Evolutionary conservation across 2,797 vertebrate genomes (phyloP).

Genomic region (Trematomus bernacchii): DNA sequence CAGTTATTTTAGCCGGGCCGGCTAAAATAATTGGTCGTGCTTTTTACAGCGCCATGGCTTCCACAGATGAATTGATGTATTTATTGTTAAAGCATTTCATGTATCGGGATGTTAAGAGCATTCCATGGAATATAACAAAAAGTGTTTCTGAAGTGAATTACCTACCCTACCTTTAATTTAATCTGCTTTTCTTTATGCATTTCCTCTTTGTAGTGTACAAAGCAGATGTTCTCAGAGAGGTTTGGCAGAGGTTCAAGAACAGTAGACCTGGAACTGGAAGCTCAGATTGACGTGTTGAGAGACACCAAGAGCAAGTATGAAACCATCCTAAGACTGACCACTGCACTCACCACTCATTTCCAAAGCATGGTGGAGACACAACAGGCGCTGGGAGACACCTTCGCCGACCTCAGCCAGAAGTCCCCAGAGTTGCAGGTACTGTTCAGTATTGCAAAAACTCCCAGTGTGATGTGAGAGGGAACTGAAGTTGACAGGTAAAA

Average conservation of each 20-base stretch:
- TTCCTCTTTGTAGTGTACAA: constrained; percentile 88
- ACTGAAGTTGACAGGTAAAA: background rate
- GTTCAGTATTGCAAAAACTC: background rate
- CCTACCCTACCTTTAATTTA: background rate
- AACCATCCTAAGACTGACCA: constrained; percentile 90
- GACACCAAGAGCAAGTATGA: constrained; percentile 97
- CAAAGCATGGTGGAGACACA: constrained; percentile 96
- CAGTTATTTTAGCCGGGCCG: no score
- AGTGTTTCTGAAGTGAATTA: no score
- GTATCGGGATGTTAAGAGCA: no score
- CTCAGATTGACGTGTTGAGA: constrained; percentile 94
- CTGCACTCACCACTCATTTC: constrained; percentile 91
- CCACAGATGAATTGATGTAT: no score
- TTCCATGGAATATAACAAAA: no score
- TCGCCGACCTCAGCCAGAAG: constrained; percentile 98
- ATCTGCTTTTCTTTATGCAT: constrained; percentile 1
- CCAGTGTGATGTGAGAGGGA: background rate
- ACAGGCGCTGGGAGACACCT: constrained; percentile 94
- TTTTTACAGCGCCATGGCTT: no score
- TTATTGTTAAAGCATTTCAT: no score
- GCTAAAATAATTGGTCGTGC: no score
- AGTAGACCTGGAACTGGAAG: constrained; percentile 95
- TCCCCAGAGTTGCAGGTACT: constrained; percentile 95
- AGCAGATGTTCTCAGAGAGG: constrained; percentile 95
- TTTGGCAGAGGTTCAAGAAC: constrained; percentile 95